Conservation (phyloP, 2,113 vertebrate genomes). For the Pogonocichla stellata region DNA sequence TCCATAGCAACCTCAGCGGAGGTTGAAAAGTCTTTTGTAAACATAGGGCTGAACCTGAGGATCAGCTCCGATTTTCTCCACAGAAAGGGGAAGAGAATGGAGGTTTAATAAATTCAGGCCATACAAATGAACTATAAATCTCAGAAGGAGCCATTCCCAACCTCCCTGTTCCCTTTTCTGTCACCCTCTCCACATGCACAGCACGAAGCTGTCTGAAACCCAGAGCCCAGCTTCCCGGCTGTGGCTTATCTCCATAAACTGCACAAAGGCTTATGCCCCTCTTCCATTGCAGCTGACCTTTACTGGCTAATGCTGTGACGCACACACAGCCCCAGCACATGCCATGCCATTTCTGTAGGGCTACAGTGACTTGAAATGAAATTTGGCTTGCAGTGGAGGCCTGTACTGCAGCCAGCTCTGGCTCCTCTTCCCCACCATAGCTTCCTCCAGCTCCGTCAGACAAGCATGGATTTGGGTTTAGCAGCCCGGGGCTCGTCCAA, state of each 20-base stretch:
- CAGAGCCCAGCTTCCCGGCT: not conserved
- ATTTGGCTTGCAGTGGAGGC: not conserved
- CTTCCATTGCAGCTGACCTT: constrained; percentile 37
- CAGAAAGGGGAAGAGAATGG: not conserved
- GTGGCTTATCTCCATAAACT: not conserved
- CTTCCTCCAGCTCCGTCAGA: not conserved
- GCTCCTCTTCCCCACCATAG: not conserved
- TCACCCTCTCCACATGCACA: constrained; percentile 9
- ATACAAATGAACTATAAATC: not conserved
- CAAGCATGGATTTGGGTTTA: rapidly evolving
- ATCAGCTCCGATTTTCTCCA: not conserved
- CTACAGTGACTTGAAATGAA: not conserved
- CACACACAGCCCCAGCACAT: not conserved
- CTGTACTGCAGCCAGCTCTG: not conserved
- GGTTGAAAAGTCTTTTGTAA: constrained; percentile 57
- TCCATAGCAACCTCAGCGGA: constrained; percentile 52
- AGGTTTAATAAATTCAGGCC: constrained; percentile 13
- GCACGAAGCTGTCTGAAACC: constrained; percentile 16
- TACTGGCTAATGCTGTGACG: constrained; percentile 14
- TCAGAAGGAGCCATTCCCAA: not conserved
- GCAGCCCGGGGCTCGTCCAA: not conserved
- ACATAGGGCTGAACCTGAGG: constrained; percentile 21
- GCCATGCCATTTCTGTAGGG: constrained; percentile 35
- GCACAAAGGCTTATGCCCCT: not conserved
- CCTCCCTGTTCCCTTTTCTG: not conserved